These are phyloP conservation scores for Belonocnema kinseyi DNA, from an alignment of 1,140 invertebrate species.

Conservation along the genomic window DNA sequence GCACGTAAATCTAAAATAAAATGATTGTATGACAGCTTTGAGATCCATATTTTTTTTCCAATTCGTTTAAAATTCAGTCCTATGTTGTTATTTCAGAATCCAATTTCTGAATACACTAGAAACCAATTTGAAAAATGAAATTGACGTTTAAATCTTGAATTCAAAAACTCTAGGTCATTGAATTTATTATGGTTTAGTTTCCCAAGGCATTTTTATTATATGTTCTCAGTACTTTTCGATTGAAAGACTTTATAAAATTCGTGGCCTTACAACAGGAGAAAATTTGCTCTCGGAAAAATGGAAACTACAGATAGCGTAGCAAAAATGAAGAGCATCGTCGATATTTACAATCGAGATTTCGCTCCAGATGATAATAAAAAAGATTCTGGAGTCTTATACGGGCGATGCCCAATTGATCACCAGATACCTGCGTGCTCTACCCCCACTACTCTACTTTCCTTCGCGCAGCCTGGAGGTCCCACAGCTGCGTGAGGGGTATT, in stretches of 20 bases:
- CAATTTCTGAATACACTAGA: too few relatives aligned
- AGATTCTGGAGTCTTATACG: too few relatives aligned
- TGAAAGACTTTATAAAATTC: slow-evolving; percentile 8
- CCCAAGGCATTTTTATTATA: slow-evolving; percentile 1
- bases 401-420: too few relatives aligned
- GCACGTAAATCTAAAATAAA: slow-evolving; percentile 33
- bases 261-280: not conserved
- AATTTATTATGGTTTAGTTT: slow-evolving; percentile 8
- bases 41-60: slow-evolving; percentile 35
- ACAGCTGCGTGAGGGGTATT: too few relatives aligned
- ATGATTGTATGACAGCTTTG: slow-evolving; percentile 27
- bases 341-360: too few relatives aligned
- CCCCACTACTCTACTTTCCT: too few relatives aligned
- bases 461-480: too few relatives aligned
- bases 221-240: slow-evolving; percentile 19
- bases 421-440: too few relatives aligned
- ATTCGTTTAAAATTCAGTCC: not conserved
- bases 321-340: not conserved
- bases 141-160: not conserved
- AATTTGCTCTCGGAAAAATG: not conserved
- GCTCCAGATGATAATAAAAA: too few relatives aligned
- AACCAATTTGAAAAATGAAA: not conserved
- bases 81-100: too few relatives aligned
- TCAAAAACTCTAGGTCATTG: slow-evolving; percentile 30
- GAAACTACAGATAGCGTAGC: not conserved